Base-by-base conservation (phyloP, 2,888 invertebrate genomes). In the Ganaspis brasiliensis region DNA sequence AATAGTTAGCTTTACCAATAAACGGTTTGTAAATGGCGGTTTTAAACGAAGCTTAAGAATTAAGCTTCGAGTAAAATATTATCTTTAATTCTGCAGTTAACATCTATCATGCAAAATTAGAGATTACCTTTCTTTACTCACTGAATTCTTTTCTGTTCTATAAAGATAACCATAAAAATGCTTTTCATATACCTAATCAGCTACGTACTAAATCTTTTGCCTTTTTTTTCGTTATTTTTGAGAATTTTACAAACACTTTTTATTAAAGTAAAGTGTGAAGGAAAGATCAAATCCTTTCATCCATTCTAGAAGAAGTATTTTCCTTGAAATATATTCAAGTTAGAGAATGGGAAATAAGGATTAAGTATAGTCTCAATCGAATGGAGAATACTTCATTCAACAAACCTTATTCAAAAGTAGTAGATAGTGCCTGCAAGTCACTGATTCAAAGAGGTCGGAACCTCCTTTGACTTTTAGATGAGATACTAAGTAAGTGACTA, bases 1-100 rank as follows among this genome's bases (percentile, higher is more conserved):
- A 63, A 63, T 63, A 37, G 40, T 63, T 63, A 21, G 63, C 63
- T 63, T 63, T 21, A 63, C 40, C 63, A 63, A 63, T 63, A 37
- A 63, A 40, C 21, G 40, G 63, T 63, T 40, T 37, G 40, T 14
- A 63, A 37, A 63, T 40, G 19, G 14, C 21, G 63, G 63, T 37
- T 37, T 63, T 40, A 40, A 40, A 21, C 63, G 14, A 40, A 63
- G 63, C 37, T 63, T 63, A 63, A 63, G 37, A 21, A 24, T 63
- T 63, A 63, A 63, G 37, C 63, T 63, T 40, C 16, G 21, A 24
- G 4, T 63, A 8, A 40, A 63, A 63, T 63, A 63, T 63, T 63
- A 21, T 63, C 63, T 40, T 19, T 19, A 19, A 40, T 40, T 40
- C 37, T 63, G 12, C 14, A 12, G 37, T 19, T 37, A 21, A 40